Evolutionary conservation across 2,888 invertebrate genomes (phyloP), one percentile per base, ranked within the genome.

Genomic region (Coronaproctus castanopsis): DNA sequence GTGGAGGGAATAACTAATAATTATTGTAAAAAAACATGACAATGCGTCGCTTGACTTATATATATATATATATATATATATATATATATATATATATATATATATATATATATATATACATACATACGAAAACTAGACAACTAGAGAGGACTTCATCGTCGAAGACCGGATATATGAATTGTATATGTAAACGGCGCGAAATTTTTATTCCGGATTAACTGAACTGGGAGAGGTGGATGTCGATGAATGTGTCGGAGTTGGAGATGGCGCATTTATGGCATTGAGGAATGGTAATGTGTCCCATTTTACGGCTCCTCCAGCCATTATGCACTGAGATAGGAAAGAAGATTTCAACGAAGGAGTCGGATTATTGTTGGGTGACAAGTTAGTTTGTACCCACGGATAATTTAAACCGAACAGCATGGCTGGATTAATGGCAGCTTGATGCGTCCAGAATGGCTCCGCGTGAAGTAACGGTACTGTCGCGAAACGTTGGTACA

Each of bases 351-450:
- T 59, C 52, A 55, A 55, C n/a, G 55, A 55, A 14, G 55, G 55
- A 14, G 8, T 36, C 8, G 5, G 5, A 14, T 36, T 36, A 36
- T 36, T 36, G 36, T 14, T 55, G 1, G 59, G 51, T 5, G 59
- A 55, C 3, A 59, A 22, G 24, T 59, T 59, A 52, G 52, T 59
- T 51, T 55, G 8, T 36, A 14, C 55, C 59, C 59, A 59, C 52
- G 59, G 59, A 22, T 59, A 59, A 51, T 59, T 59, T 55, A 59
- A 36, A 52, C 59, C 59, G 52, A 59, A 59, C 14, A 59, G 36
- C 55, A 59, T 59, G 2, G 59, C 59, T 8, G 59, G 55, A 36
- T 59, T 55, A 19, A 59, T 36, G 36, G 36, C 36, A n/a, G 49
- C 55, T 3, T 55, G 51, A n/a, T 50, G 52, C 2, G 59, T 52